Evolutionary conservation across 2,113 vertebrate species (phyloP).

Genomic region (Pionites leucogaster): DNA sequence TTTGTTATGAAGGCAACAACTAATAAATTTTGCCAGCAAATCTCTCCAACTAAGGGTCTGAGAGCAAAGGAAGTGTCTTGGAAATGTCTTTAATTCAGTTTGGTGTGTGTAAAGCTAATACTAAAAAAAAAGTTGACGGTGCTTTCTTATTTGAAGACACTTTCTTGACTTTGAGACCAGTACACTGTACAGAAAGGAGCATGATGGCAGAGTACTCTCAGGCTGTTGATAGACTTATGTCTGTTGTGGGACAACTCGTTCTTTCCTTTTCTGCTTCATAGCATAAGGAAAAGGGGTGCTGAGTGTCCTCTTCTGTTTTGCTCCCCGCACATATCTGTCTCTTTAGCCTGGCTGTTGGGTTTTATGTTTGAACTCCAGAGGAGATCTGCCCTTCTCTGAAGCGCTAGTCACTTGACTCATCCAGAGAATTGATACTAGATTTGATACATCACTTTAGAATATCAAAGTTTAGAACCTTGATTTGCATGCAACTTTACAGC

Average conservation of each 20-base stretch:
- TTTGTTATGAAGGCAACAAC: neutral
- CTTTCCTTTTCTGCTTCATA: neutral
- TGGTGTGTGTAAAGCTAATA: neutral
- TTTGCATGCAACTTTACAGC: neutral
- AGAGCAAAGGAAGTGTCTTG: neutral
- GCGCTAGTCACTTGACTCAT: neutral
- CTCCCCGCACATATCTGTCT: neutral
- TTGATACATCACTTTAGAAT: neutral
- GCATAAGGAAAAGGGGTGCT: neutral
- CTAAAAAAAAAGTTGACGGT: no score
- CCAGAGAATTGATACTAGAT: neutral
- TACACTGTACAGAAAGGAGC: rapidly evolving
- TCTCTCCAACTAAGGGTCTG: neutral
- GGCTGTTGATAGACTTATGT: neutral
- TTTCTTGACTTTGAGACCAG: neutral
- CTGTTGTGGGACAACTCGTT: neutral
- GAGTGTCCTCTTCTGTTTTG: neutral
- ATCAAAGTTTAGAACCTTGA: neutral
- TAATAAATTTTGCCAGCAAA: neutral
- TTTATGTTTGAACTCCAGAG: neutral
- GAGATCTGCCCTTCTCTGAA: neutral
- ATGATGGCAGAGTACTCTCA: neutral
- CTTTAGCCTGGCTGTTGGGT: neutral
- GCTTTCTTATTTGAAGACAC: neutral
- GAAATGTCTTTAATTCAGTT: neutral